Evolutionary conservation across 2,797 vertebrate genomes (phyloP), one percentile per base, ranked within the genome.

Genomic region (Bovichtus diacanthus): DNA sequence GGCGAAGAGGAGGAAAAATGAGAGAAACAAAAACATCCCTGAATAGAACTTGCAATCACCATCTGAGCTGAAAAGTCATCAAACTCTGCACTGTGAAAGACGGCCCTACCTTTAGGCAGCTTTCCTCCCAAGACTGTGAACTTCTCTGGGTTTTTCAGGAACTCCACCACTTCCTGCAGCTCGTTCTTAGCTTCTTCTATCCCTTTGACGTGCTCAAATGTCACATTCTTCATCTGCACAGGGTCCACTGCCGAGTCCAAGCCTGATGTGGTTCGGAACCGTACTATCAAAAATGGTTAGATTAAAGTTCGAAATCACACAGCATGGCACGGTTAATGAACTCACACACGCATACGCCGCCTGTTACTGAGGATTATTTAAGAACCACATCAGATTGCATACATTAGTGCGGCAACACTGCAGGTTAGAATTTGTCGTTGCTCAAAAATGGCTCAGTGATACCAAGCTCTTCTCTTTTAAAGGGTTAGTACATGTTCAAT

Each of bases 181-280:
- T 99, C 98, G 16, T 98, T 97, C 84, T 99, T 99, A 53, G 98
- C 98, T 91, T 99, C 98, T 46, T 99, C 98, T 8, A 97, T 96
- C 23, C 98, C 98, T 92, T 99, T 99, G 67, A 99, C 97, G 0
- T 99, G 98, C 43, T 99, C 98, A 18, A 99, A 99, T 1, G 97
- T 99, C 87, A 99, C 97, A 36, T 97, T 99, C 93, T 99, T 99
- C 96, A 99, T 82, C 83, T 98, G 97, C 69, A 99, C 97, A 4
- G 98, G 98, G 90, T 99, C 98, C 86, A 99, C 96, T 3, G 97
- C 96, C 43, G 97, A 97, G 94, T 98, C 98, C 93, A 99, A 95
- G 68, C 97, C 98, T 90, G 97, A 95, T 76, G 97, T 97, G 90
- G 98, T 97, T 93, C 98, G 96, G 95, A 99, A 99, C 87, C 97